These are phyloP conservation scores for Pollenia amentaria DNA, from an alignment of 2,888 invertebrate species.

Conservation along the genomic window DNA sequence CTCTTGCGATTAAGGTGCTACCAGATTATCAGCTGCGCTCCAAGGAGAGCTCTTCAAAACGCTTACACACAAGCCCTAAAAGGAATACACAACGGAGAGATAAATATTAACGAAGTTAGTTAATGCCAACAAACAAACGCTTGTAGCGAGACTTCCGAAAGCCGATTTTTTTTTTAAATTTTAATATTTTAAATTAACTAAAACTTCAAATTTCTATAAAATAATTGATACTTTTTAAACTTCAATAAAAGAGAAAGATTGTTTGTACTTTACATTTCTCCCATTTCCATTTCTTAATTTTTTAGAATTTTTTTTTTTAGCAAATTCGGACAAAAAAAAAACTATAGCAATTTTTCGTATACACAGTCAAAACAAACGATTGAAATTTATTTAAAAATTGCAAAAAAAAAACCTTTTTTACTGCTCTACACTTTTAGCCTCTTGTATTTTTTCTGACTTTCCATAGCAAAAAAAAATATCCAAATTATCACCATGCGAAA, in stretches of 20 bases:
- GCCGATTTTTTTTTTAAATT: too few species aligned
- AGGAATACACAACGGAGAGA: too few species aligned
- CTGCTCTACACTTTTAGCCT: not conserved
- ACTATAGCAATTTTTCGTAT: not conserved
- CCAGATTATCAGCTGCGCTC: too few species aligned
- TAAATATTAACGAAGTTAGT: too few species aligned
- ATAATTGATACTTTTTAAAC: not conserved
- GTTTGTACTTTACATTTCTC: not conserved
- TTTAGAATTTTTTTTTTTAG: not conserved
- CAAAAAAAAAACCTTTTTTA: not conserved
- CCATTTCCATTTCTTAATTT: slow-evolving; percentile 1
- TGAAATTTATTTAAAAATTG: not conserved
- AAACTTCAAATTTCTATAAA: too few species aligned
- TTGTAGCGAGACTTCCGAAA: too few species aligned
- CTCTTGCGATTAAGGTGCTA: too few species aligned
- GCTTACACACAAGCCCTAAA: too few species aligned
- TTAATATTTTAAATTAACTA: too few species aligned
- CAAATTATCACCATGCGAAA: not conserved
- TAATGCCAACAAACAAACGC: too few species aligned
- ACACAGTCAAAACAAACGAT: not conserved
- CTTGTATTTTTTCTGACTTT: not conserved
- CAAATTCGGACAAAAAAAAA: slow-evolving; percentile 6
- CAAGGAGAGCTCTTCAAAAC: too few species aligned
- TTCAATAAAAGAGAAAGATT: not conserved
- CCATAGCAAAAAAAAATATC: not conserved